Conservation (phyloP, 1,140 invertebrate genomes). For the Hermatobates lingyangjiaoensis region DNA sequence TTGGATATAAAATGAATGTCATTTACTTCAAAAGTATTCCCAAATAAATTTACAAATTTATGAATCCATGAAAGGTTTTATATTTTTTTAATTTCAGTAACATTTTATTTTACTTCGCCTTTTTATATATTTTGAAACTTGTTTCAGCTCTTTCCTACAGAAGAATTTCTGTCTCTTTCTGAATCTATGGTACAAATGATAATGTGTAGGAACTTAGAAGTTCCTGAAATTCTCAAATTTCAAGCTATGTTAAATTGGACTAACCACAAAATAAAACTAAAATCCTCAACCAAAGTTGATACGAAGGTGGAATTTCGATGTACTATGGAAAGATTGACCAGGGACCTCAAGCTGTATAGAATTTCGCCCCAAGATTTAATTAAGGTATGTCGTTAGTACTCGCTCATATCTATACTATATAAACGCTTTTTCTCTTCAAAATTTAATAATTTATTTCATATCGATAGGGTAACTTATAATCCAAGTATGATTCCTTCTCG, state of each 20-base stretch:
- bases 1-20: too few relatives aligned
- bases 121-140: too few relatives aligned
- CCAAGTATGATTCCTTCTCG: too few relatives aligned
- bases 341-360: slow-evolving; percentile 73
- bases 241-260: slow-evolving; percentile 85
- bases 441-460: too few relatives aligned
- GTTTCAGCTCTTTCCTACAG: slow-evolving; percentile 51
- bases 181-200: slow-evolving; percentile 75
- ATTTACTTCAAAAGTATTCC: too few relatives aligned
- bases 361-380: slow-evolving; percentile 85
- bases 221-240: slow-evolving; percentile 79
- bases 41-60: too few relatives aligned
- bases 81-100: too few relatives aligned
- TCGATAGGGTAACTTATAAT: too few relatives aligned
- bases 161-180: slow-evolving; percentile 68
- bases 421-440: not conserved
- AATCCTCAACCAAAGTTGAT: slow-evolving; percentile 54
- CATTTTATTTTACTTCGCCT: too few relatives aligned
- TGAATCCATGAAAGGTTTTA: too few relatives aligned
- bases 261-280: slow-evolving; percentile 55
- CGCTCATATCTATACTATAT: not conserved
- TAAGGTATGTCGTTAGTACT: slow-evolving; percentile 38
- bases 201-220: slow-evolving; percentile 67
- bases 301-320: slow-evolving; percentile 76
- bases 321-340: slow-evolving; percentile 73